Evolutionary conservation across 2,113 vertebrate genomes (phyloP), one percentile per base, ranked within the genome.

Genomic region (Heterochromis multidens): DNA sequence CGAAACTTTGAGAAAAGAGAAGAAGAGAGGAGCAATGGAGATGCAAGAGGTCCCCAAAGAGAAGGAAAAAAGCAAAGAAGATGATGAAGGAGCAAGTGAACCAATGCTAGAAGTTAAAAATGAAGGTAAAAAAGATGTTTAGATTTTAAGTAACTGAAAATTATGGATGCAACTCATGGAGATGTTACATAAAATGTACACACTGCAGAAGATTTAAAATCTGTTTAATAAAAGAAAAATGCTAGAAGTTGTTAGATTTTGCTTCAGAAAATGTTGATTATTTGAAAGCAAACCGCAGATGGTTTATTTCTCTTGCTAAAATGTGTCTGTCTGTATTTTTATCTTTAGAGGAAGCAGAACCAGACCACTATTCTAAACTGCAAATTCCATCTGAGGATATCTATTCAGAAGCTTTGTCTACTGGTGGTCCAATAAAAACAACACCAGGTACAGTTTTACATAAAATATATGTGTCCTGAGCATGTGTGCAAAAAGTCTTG

Each of bases 1-100:
- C 27, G 60, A 88, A 91, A 93, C 57, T 85, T 81, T 82, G 46
- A 61, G 77, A 25, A 79, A 23, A 7, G 31, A 78, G 2, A 62
- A 87, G 2, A 72, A 85, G 11, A 84, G 59, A 76, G 33, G 8
- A 79, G 74, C 27, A 43, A 95, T 93, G 79, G 95, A 96, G 81
- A 62, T 96, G 91, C 6, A 93, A 2, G 74, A 92, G 2, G 27
- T 92, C 12, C 4, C 12, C 2, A 4, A 1, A 3, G 74, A 87
- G 58, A 74, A 27, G 6, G 54, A 87, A 11, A 52, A 2, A 43
- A 4, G 11, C 0, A 3, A 33, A 16, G 80, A 83, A 21, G 63
- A 40, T 35, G 77, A 60, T 61, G 60, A 1, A 21, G 67, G 67
- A 33, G 14, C 80, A 57, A 72, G 37, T 33, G 10, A 59, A 29